phyloP scores from a whole-genome alignment of 2,797 vertebrate species.

The Telmatherina bonti region DNA sequence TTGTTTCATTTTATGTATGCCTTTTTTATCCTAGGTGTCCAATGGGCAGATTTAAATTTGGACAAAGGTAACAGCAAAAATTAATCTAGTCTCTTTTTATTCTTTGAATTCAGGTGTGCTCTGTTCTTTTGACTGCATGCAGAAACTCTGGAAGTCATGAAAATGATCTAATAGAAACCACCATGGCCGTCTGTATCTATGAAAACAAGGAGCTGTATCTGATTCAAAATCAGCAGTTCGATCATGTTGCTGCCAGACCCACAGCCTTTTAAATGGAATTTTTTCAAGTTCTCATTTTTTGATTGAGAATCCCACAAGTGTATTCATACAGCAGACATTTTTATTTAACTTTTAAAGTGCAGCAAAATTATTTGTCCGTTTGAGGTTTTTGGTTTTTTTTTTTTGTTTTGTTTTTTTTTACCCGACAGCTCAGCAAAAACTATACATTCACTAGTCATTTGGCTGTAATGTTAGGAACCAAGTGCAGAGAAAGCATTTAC shows the following conservation, averaged over 20 bases:
- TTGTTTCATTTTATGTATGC: constrained; percentile 55
- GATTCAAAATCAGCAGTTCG: constrained; percentile 29
- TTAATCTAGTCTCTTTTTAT: neutral
- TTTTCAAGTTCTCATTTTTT: constrained; percentile 23
- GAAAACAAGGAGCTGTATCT: constrained; percentile 13
- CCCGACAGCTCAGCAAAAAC: constrained; percentile 45
- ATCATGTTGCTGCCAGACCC: constrained; percentile 17
- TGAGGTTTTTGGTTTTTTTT: constrained; percentile 11
- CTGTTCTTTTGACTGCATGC: constrained; percentile 53
- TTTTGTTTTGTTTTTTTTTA: too few relatives aligned
- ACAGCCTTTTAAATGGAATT: constrained; percentile 8
- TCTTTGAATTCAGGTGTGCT: neutral
- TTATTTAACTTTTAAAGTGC: constrained; percentile 15
- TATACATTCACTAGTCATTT: constrained; percentile 27
- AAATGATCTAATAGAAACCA: constrained; percentile 11
- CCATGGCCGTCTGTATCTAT: constrained; percentile 42
- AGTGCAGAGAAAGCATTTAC: constrained; percentile 48
- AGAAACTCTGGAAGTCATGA: constrained; percentile 33
- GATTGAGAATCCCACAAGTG: constrained; percentile 12
- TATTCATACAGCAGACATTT: constrained; percentile 20
- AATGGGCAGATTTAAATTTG: constrained; percentile 64
- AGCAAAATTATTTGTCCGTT: constrained; percentile 19
- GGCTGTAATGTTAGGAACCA: constrained; percentile 18
- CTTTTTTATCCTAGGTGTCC: constrained; percentile 68
- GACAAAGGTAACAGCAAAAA: constrained; percentile 63